A percentile compares a stretch with the other conserved stretches of the same genome.
These are phyloP conservation scores for Macrostomum cliftonense DNA, from an alignment of 2,888 invertebrate species.

Conservation along the genomic window DNA sequence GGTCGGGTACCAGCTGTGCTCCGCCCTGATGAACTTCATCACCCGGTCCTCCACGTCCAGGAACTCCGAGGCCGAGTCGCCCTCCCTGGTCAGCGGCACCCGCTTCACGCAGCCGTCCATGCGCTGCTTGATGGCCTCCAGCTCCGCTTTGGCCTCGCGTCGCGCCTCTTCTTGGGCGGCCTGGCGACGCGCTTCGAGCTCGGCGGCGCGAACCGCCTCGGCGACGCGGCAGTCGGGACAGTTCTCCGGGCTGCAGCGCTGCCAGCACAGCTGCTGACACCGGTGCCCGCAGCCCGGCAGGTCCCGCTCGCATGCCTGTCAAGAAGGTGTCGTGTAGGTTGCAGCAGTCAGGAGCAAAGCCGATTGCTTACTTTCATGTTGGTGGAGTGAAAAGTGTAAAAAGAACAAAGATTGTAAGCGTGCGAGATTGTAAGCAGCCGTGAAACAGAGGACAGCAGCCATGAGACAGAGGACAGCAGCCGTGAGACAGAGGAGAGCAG, in stretches of 20 bases:
- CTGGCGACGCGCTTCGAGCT: no score
- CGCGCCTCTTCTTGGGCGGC: neutral
- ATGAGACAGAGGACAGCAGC: no score
- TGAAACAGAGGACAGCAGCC: no score
- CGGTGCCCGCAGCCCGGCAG: constrained; percentile 9
- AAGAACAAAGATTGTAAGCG: no score
- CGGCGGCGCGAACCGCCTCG: no score
- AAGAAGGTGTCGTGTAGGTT: no score
- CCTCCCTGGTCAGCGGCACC: constrained; percentile 4
- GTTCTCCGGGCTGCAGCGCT: constrained; percentile 4
- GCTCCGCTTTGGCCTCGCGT: neutral
- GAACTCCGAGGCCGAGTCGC: constrained; percentile 11
- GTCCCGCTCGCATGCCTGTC: constrained; percentile 5
- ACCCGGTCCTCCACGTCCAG: constrained; percentile 9
- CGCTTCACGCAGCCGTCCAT: neutral
- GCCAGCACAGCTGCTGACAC: constrained; percentile 7
- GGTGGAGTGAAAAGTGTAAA: no score
- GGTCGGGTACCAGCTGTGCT: constrained; percentile 12
- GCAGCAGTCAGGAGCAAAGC: no score
- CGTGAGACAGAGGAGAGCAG: no score
- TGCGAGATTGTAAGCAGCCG: no score
- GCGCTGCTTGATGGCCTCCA: neutral
- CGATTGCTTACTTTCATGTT: no score
- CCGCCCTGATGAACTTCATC: constrained; percentile 9
- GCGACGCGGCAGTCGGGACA: no score